phyloP scores from a whole-genome alignment of 2,888 invertebrate genomes.

The Mesorhabditis belari region DNA sequence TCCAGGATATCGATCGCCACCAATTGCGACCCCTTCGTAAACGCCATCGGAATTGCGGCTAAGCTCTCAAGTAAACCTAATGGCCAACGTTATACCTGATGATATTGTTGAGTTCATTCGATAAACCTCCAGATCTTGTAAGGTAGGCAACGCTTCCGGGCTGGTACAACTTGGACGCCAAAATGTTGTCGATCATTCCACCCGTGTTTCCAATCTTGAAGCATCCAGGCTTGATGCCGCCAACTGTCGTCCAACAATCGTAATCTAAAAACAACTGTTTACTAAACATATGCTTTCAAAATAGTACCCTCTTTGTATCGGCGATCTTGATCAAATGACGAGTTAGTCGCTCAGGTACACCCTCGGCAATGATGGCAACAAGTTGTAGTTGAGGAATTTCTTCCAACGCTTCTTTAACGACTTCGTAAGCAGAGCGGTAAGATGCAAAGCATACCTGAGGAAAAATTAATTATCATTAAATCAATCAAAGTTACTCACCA shows the following conservation, averaged over 20 bases:
- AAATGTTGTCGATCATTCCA: slow-evolving; percentile 97
- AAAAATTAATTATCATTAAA: neutral
- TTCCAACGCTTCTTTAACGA: slow-evolving; percentile 85
- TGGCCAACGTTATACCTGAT: no score
- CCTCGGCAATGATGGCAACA: slow-evolving; percentile 95
- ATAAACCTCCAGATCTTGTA: slow-evolving; percentile 96
- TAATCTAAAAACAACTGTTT: no score
- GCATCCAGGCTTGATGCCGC: slow-evolving; percentile 93
- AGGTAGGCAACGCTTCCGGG: slow-evolving; percentile 96
- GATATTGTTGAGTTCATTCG: slow-evolving; percentile 96
- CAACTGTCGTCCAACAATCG: slow-evolving; percentile 64
- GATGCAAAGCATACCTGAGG: neutral
- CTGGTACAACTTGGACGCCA: slow-evolving; percentile 89
- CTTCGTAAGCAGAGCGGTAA: slow-evolving; percentile 50
- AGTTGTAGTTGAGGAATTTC: slow-evolving; percentile 79
- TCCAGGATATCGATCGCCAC: slow-evolving; percentile 69
- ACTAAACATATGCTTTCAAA: slow-evolving; percentile 65
- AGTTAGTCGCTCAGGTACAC: slow-evolving; percentile 95
- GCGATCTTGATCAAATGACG: slow-evolving; percentile 69
- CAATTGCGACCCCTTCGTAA: slow-evolving; percentile 92
- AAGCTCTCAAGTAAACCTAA: no score
- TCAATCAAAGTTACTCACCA: no score
- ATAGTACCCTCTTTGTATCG: slow-evolving; percentile 28
- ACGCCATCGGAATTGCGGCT: slow-evolving; percentile 93
- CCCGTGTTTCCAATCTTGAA: slow-evolving; percentile 95